A percentile compares a stretch with the other conserved stretches of the same genome.
Conservation (phyloP, 2,113 vertebrate genomes). For the Regulus satrapa region DNA sequence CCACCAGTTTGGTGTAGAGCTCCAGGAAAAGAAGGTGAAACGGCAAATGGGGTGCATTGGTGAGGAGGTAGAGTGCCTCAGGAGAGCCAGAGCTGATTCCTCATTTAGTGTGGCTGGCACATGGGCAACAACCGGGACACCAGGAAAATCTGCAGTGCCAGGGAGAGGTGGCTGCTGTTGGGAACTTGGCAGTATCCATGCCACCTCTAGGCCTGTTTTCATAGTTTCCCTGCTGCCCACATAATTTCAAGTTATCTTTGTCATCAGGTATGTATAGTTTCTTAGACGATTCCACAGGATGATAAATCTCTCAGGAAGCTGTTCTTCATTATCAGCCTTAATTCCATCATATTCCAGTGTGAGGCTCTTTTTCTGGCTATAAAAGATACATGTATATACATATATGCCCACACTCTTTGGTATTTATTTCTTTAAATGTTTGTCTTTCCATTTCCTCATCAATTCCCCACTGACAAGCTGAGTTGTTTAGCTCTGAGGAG, state of each 20-base stretch:
- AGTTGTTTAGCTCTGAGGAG: background rate
- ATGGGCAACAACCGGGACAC: background rate
- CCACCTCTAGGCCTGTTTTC: background rate
- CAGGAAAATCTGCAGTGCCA: background rate
- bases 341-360: background rate
- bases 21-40: background rate
- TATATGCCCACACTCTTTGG: background rate
- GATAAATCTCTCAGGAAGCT: conserved; percentile 6
- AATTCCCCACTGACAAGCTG: background rate
- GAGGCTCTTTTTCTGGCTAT: background rate
- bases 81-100: background rate
- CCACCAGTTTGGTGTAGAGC: background rate
- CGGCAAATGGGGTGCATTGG: background rate
- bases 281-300: background rate
- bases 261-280: background rate
- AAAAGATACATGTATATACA: background rate
- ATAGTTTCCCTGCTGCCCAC: background rate
- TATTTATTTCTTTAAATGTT: background rate
- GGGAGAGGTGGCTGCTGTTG: background rate
- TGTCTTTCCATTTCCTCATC: conserved; percentile 25
- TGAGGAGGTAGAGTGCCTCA: background rate
- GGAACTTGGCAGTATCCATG: background rate
- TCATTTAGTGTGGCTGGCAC: background rate
- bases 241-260: background rate
- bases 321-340: background rate